Base-by-base conservation (phyloP, 2,888 invertebrate species). In the Antheraea assamensis region DNA sequence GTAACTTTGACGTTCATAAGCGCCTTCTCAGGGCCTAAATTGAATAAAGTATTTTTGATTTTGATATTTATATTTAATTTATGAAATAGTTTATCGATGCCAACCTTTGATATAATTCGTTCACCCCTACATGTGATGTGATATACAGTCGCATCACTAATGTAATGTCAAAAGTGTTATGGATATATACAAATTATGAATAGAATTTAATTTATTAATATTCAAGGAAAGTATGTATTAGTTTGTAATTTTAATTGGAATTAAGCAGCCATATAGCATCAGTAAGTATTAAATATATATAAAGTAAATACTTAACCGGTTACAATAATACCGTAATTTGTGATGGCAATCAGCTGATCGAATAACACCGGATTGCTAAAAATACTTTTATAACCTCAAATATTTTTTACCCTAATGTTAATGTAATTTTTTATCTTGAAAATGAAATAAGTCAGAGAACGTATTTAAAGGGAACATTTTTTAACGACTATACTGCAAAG, bases 341-440 rank as follows among this genome's bases (percentile, higher is more conserved):
- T 68, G 24, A 42, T 35, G 3, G n/a, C 17, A 27, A 49, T 71
- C 71, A 71, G 71, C 71, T 71, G 71, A 71, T 71, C 24, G 42
- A 52, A 31, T 35, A 71, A 13, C 3, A 71, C 71, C 71, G 71
- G 71, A 13, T 27, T 27, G 8, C 8, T 24, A 47, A 71, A 27
- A 71, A 42, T 70, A n/a, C 21, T 17, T 27, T 47, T 71, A 24
- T 61, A 61, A 27, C 24, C 13, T 27, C 13, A 61, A 3, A 61
- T 1, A 10, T 61, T 10, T 61, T 27, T 13, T 55, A 55, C 55
- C 1, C n/a, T 5, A 55, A 55, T 49, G 17, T n/a, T 55, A n/a
- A n/a, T n/a, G n/a, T n/a, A n/a, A n/a, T n/a, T n/a, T n/a, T 8
- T 27, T 27, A 27, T 61, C 13, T 55, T n/a, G 21, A n/a, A 55